Conservation (phyloP, 2,888 invertebrate genomes). For the Leptinotarsa juncta region DNA sequence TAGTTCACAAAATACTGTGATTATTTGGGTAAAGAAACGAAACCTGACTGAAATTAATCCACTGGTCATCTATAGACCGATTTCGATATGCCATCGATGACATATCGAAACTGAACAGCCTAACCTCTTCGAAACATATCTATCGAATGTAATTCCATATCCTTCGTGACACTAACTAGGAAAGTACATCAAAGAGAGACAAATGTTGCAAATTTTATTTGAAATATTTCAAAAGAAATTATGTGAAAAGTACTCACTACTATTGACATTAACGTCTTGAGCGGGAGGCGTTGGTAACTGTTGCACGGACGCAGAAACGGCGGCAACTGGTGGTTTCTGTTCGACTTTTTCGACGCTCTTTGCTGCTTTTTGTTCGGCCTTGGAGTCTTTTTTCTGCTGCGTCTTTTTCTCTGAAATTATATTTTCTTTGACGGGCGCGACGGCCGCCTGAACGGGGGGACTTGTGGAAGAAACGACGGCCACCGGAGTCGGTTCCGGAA, state of each 20-base stretch:
- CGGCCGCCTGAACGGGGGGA: background rate
- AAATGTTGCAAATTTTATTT: no score
- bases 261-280: slow-evolving; percentile 40
- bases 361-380: slow-evolving; percentile 3
- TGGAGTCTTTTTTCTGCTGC: slow-evolving; percentile 20
- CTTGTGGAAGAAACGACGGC: background rate
- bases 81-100: no score
- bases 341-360: background rate
- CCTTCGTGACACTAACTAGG: no score
- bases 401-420: slow-evolving; percentile 25
- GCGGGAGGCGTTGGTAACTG: slow-evolving; percentile 31
- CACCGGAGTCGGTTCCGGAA: background rate
- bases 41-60: no score
- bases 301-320: slow-evolving; percentile 23
- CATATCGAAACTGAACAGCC: no score
- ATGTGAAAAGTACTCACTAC: slow-evolving; percentile 34
- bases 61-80: no score
- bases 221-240: no score
- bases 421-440: background rate
- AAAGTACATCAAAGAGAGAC: no score
- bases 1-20: no score
- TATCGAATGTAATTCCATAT: no score
- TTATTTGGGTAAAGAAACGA: no score
- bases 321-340: slow-evolving; percentile 25
- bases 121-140: no score